Base-by-base conservation (phyloP, 2,888 invertebrate genomes). In the Heterodera filipjevi region DNA sequence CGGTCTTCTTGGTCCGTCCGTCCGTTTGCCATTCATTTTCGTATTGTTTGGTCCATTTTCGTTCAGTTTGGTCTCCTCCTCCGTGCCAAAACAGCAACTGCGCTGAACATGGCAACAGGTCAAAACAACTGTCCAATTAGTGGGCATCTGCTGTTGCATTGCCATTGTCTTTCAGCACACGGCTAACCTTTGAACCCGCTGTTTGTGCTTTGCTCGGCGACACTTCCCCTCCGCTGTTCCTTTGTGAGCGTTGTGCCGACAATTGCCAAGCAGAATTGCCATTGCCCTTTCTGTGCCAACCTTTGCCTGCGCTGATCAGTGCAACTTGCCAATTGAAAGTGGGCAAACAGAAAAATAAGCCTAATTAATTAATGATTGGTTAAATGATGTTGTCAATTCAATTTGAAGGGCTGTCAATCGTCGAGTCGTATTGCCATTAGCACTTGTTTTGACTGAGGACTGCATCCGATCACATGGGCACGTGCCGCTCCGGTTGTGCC, bases 381-480 rank as follows among this genome's bases (percentile, higher is more conserved):
- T 33, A 44, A 14, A n/a, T 10, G 32, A 68, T 10, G 39, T 44
- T 74, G 27, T 14, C 39, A 30, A 74, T 66, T 75, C 10, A 19
- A 10, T 3, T 12, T 85, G 78, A 90, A 95, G 94, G 97, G 95
- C 89, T 98, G 98, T 89, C 93, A 95, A 72, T 94, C 95, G 0
- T 92, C 93, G 0, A 95, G 96, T 86, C 96, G 96, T 22, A 93
- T 94, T 3, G 96, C 97, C 0, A 93, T 95, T 81, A 95, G 95
- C 16, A 95, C 97, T 73, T 99, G 99, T 90, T 98, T 98, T 90
- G 95, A 95, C 0, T n/a, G 94, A 94, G 71, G 98, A 98, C 90
- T 99, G 99, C 90, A 95, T 95, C 66, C 95, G 95, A 89, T 95
- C 95, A 89, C 98, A 98, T 90, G 94, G 95, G 46, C 95, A 96